Percentiles rank a stretch among this genome's conserved stretches.
These are phyloP conservation scores for Sula dactylatra DNA, from an alignment of 2,113 vertebrate genomes.

Conservation along the genomic window DNA sequence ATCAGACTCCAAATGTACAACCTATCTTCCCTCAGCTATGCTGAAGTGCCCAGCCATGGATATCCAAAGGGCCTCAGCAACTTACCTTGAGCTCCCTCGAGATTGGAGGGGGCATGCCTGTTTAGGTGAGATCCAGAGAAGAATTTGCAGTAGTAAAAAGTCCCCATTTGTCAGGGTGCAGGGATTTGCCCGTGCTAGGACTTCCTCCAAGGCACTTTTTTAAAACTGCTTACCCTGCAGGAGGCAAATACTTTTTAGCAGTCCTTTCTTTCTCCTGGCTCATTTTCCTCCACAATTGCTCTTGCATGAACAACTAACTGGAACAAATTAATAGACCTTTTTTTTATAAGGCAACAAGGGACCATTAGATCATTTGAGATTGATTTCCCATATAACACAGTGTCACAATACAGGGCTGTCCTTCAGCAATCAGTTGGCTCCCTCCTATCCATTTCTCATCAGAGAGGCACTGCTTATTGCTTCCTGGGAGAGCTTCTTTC, in stretches of 20 bases:
- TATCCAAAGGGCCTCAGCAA: background rate
- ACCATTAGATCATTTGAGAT: background rate
- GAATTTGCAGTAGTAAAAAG: background rate
- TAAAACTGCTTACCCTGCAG: background rate
- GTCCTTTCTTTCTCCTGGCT: background rate
- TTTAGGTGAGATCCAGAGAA: background rate
- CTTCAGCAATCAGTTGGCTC: background rate
- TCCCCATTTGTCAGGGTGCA: background rate
- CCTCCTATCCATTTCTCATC: background rate
- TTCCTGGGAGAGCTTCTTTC: background rate
- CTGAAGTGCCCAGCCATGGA: background rate
- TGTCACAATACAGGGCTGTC: background rate
- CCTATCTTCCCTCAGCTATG: fast-evolving
- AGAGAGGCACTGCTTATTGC: background rate
- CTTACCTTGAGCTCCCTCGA: background rate
- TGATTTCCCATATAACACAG: background rate
- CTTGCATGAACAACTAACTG: background rate
- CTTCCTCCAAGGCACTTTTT: background rate
- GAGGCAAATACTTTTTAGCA: background rate
- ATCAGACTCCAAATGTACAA: background rate
- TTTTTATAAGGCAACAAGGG: background rate
- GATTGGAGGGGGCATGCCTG: background rate
- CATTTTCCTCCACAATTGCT: background rate
- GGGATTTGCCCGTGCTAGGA: background rate
- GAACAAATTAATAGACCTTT: background rate